Conservation (phyloP, 2,113 vertebrate genomes). For the Eleginops maclovinus region DNA sequence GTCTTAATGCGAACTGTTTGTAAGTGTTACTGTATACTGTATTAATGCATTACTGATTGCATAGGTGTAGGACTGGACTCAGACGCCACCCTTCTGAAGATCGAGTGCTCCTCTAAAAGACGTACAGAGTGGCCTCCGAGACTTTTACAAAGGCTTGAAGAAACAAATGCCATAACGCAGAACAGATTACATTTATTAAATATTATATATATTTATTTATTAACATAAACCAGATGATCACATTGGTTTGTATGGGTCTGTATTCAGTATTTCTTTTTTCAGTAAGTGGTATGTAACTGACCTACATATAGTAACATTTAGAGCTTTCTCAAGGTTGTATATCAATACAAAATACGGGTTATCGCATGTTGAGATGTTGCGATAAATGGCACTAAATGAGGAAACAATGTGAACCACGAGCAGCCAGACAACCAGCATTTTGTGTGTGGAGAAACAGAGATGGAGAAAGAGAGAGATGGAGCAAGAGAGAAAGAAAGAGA, state of each 20-base stretch:
- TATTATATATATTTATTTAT: no score
- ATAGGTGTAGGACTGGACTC: not conserved
- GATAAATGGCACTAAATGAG: slow-evolving; percentile 21
- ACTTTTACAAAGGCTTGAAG: not conserved
- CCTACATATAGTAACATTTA: not conserved
- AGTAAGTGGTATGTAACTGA: not conserved
- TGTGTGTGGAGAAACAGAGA: slow-evolving; percentile 16
- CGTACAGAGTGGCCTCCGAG: not conserved
- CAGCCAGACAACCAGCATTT: slow-evolving; percentile 9
- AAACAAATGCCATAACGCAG: not conserved
- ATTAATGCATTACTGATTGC: not conserved
- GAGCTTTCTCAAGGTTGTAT: not conserved
- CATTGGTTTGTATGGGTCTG: no score
- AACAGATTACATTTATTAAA: not conserved
- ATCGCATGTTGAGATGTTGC: not conserved
- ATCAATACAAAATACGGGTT: not conserved
- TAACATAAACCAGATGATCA: slow-evolving; percentile 12
- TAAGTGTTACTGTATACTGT: not conserved
- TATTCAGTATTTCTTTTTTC: not conserved
- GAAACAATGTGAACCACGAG: slow-evolving; percentile 16
- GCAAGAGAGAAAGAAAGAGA: slow-evolving; percentile 1
- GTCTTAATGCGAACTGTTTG: not conserved
- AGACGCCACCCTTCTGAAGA: not conserved
- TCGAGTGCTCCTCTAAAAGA: not conserved
- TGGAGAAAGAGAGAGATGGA: slow-evolving; percentile 27